phyloP scores from a whole-genome alignment of 2,113 vertebrate species.

The human region DNA sequence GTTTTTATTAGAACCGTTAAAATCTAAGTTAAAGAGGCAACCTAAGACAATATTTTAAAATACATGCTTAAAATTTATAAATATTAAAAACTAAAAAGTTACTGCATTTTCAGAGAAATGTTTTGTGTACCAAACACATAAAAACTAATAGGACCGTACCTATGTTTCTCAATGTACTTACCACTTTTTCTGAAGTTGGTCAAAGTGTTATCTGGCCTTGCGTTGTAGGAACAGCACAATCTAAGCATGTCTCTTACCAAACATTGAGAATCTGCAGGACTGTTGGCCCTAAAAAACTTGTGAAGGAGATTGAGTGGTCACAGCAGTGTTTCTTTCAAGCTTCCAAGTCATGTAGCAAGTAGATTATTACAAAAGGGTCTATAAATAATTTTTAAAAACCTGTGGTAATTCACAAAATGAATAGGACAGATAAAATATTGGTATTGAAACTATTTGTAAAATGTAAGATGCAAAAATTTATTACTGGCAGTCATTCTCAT shows the following conservation, averaged over 20 bases:
- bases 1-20: not conserved
- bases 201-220: not conserved
- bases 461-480: not conserved
- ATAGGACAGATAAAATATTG: not conserved
- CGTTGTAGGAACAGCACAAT: not conserved
- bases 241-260: not conserved
- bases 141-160: not conserved
- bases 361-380: not conserved
- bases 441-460: not conserved
- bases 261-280: not conserved
- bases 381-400: not conserved
- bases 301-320: too few relatives aligned
- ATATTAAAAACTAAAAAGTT: not conserved
- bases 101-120: not conserved
- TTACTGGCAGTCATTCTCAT: not conserved
- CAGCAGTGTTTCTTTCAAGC: not conserved
- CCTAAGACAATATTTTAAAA: not conserved
- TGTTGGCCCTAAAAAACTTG: not conserved
- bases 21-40: not conserved
- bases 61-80: not conserved
- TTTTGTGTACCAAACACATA: not conserved
- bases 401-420: not conserved
- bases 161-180: not conserved
- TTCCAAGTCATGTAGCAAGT: not conserved
- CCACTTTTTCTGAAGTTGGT: not conserved